A percentile compares a stretch with the other conserved stretches of the same genome.
phyloP scores from a whole-genome alignment of 2,113 vertebrate genomes.

The Alces alces region DNA sequence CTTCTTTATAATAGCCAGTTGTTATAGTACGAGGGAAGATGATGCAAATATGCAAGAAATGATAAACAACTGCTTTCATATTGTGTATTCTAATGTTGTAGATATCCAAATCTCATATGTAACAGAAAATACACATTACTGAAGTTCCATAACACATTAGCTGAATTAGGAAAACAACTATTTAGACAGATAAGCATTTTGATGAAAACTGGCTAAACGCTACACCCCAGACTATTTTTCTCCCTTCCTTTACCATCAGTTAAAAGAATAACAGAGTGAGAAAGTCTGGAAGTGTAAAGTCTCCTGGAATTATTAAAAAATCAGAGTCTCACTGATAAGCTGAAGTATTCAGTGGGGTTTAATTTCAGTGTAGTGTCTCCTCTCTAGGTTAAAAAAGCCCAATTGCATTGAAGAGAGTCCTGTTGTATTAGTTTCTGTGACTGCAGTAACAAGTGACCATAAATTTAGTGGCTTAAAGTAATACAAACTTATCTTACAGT shows the following conservation, averaged over 20 bases:
- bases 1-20: constrained; percentile 18
- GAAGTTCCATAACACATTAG: constrained; percentile 13
- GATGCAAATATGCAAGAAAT: not conserved
- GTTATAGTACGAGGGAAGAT: not conserved
- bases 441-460: not conserved
- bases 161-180: constrained; percentile 30
- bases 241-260: not conserved
- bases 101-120: constrained; percentile 12
- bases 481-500: not conserved
- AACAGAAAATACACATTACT: constrained; percentile 32
- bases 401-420: not conserved
- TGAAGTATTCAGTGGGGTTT: not conserved
- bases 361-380: not conserved
- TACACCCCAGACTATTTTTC: not conserved
- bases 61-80: constrained; percentile 6
- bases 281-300: not conserved
- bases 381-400: not conserved
- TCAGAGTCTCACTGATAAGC: not conserved
- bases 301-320: not conserved
- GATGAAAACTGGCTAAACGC: constrained; percentile 5
- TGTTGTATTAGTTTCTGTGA: not conserved
- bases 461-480: not conserved
- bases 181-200: constrained; percentile 2
- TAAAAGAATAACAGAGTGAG: not conserved
- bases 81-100: not conserved